Percentiles rank a stretch among this genome's conserved stretches.
These are phyloP conservation scores for Muscicapa adusta DNA, from an alignment of 2,113 vertebrate species.

Conservation along the genomic window DNA sequence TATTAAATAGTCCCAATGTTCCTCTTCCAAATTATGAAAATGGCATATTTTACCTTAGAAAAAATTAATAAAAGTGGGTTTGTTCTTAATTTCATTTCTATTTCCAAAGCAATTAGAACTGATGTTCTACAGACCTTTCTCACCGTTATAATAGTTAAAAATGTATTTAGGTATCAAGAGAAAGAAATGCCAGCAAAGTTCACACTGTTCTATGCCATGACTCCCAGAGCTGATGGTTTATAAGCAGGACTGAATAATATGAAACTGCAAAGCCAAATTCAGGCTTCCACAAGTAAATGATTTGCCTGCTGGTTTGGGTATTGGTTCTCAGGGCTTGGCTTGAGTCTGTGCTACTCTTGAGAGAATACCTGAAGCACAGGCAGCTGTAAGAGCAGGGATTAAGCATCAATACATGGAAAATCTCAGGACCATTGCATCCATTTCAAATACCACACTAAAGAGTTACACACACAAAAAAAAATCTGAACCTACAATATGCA, in stretches of 20 bases:
- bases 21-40: not conserved
- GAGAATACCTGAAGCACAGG: not conserved
- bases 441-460: not conserved
- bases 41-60: not conserved
- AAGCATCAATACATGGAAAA: not conserved
- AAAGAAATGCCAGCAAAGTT: not conserved
- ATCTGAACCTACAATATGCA: not conserved
- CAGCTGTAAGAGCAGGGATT: not conserved
- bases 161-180: not conserved
- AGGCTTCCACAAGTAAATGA: not conserved
- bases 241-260: not conserved
- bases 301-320: not conserved
- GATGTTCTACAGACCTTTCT: not conserved
- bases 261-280: not conserved
- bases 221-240: not conserved
- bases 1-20: not conserved
- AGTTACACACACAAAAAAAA: not conserved
- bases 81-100: not conserved
- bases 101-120: not conserved
- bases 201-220: not conserved
- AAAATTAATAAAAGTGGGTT: not conserved
- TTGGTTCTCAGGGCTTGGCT: not conserved
- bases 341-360: not conserved
- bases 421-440: not conserved
- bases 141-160: not conserved